These are phyloP conservation scores for Rousettus madagascariensis DNA, from an alignment of 2,797 vertebrate species.

Conservation along the genomic window DNA sequence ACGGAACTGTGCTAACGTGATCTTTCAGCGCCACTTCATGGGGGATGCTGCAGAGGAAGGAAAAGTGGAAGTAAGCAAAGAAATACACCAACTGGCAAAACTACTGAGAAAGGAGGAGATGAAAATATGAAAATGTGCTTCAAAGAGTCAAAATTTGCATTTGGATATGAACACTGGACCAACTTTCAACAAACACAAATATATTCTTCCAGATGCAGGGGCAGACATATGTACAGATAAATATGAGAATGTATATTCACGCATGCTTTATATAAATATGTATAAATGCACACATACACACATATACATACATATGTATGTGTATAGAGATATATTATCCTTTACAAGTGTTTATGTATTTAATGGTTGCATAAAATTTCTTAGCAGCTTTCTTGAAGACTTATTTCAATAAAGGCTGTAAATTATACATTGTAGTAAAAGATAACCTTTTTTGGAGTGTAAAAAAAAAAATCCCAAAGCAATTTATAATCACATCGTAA, in stretches of 20 bases:
- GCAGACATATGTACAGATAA: conserved; percentile 77
- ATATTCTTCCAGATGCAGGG: conserved; percentile 77
- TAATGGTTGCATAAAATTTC: conserved; percentile 70
- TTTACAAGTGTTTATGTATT: conserved; percentile 75
- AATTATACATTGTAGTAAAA: conserved; percentile 74
- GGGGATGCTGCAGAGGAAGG: conserved; percentile 65
- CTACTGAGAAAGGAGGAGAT: conserved; percentile 50
- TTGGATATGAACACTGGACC: conserved; percentile 77
- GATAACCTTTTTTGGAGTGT: conserved; percentile 59
- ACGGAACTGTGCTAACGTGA: conserved; percentile 73
- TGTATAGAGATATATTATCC: conserved; percentile 54
- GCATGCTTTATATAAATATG: conserved; percentile 72
- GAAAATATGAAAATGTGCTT: conserved; percentile 67
- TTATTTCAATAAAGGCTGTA: conserved; percentile 70
- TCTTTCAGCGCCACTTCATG: conserved; percentile 81
- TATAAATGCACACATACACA: conserved; percentile 65
- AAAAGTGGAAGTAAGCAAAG: conserved; percentile 70
- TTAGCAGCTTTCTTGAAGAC: conserved; percentile 60
- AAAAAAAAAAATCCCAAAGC: conserved; percentile 46
- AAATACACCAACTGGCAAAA: conserved; percentile 77
- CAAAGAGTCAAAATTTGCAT: conserved; percentile 79
- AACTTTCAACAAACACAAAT: conserved; percentile 71
- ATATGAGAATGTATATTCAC: conserved; percentile 71
- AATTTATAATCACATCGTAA: conserved; percentile 49
- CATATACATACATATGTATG: conserved; percentile 45